phyloP scores from a whole-genome alignment of 2,888 invertebrate genomes.

The Holacanthella duospinosa region DNA sequence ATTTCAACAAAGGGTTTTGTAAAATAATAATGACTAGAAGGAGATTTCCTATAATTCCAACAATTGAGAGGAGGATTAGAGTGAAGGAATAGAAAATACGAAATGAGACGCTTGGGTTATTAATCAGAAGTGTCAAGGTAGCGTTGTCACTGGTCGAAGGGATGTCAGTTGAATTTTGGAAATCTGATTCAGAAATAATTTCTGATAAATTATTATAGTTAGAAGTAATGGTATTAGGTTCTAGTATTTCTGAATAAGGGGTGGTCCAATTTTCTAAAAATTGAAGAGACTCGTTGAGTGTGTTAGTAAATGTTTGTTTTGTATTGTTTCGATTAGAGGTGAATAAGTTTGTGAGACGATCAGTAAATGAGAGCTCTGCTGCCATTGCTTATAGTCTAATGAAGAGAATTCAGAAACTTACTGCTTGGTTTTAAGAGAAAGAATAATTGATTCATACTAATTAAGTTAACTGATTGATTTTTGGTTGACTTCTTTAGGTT shows the following conservation, averaged over 20 bases:
- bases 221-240: not conserved
- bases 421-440: not conserved
- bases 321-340: not conserved
- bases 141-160: not conserved
- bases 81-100: conserved; percentile 2
- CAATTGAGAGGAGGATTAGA: conserved; percentile 4
- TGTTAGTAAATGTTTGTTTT: not conserved
- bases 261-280: not conserved
- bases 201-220: no score
- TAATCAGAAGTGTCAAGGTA: not conserved
- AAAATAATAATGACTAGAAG: not conserved
- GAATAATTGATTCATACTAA: not conserved
- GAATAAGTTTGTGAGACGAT: not conserved
- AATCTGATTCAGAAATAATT: not conserved
- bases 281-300: not conserved
- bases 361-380: not conserved
- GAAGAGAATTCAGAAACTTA: not conserved
- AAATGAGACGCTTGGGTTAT: not conserved
- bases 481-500: conserved; percentile 45
- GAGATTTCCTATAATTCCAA: conserved; percentile 12
- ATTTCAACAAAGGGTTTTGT: not conserved
- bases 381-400: not conserved
- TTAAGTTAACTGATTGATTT: conserved; percentile 2
- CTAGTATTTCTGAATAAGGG: not conserved
- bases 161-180: not conserved